These are phyloP conservation scores for Acleris sparsana DNA, from an alignment of 2,888 invertebrate species.

Conservation along the genomic window DNA sequence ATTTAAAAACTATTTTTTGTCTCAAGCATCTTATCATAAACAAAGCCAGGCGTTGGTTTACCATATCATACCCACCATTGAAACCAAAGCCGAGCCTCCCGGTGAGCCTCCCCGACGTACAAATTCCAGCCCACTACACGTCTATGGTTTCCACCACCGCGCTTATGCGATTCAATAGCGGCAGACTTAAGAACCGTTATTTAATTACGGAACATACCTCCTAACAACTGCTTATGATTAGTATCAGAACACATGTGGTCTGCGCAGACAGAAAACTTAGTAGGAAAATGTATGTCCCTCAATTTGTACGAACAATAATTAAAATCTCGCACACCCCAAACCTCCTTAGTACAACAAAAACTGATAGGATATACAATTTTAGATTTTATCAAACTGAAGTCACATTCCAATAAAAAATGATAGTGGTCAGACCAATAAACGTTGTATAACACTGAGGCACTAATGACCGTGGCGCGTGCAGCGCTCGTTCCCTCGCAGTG, in stretches of 20 bases:
- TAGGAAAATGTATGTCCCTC: no score
- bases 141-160: neutral
- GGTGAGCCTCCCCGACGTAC: neutral
- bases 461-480: no score
- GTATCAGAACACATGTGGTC: neutral
- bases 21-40: neutral
- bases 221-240: neutral
- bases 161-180: neutral
- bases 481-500: no score
- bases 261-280: neutral
- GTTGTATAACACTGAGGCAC: no score
- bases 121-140: neutral
- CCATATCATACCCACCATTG: neutral
- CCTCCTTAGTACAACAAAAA: neutral
- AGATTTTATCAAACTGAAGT: no score
- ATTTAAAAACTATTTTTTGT: neutral
- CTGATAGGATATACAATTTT: neutral
- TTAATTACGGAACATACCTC: neutral
- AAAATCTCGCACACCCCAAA: neutral
- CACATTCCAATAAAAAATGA: no score
- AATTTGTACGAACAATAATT: no score
- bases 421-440: neutral
- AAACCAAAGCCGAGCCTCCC: neutral
- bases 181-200: neutral
- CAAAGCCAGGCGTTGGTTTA: neutral